A percentile compares a stretch with the other conserved stretches of the same genome.
Evolutionary conservation across 2,797 vertebrate genomes (phyloP).

Genomic region (Helicolenus hilgendorfi): DNA sequence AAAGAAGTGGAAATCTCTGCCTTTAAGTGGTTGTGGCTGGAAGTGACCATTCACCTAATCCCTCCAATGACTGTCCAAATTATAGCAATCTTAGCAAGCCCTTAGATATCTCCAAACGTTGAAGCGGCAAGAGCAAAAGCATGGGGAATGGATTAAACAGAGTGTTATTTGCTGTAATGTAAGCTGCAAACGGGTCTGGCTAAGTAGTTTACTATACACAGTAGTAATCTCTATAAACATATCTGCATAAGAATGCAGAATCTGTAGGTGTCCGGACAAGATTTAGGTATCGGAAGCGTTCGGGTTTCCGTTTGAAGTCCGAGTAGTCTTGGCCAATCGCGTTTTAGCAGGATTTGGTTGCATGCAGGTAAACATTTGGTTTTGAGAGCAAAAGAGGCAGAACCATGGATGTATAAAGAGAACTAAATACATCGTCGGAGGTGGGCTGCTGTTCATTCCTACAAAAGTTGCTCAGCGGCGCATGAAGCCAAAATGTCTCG

Average conservation of each 20-base stretch:
- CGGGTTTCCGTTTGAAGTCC: background rate
- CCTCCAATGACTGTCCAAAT: background rate
- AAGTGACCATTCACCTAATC: background rate
- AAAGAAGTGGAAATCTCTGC: background rate
- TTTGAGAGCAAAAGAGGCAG: background rate
- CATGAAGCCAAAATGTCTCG: too few species aligned
- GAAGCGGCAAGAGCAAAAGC: background rate
- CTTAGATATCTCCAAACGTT: background rate
- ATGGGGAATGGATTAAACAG: background rate
- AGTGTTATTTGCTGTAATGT: background rate
- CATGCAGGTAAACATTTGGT: background rate
- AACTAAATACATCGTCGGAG: fast-evolving
- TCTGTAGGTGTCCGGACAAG: background rate
- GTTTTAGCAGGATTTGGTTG: background rate
- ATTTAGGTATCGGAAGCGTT: background rate
- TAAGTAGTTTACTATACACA: background rate
- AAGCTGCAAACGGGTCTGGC: background rate
- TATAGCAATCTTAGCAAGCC: background rate
- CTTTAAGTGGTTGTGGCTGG: background rate
- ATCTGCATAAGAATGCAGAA: background rate
- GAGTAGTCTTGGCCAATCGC: background rate
- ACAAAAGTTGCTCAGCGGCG: too few species aligned
- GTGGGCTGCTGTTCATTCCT: too few species aligned
- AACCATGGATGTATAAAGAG: too few species aligned
- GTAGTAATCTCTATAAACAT: background rate